These are phyloP conservation scores for Heterotis niloticus DNA, from an alignment of 2,113 vertebrate genomes.

Conservation along the genomic window DNA sequence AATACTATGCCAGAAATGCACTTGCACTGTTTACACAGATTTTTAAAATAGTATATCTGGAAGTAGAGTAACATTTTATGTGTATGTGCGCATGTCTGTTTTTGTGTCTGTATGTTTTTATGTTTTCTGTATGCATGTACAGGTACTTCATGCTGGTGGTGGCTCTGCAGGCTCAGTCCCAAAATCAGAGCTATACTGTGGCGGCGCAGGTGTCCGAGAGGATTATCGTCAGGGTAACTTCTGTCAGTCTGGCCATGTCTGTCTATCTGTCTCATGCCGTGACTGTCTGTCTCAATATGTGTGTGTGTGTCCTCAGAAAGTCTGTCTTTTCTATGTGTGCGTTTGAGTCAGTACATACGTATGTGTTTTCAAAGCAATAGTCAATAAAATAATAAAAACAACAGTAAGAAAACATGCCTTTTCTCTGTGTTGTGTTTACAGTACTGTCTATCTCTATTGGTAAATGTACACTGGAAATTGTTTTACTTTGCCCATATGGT, in stretches of 20 bases:
- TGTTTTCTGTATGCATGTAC: background rate
- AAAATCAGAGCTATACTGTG: slow-evolving; percentile 91
- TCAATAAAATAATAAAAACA: background rate
- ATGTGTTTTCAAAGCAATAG: background rate
- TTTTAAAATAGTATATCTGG: too few species aligned
- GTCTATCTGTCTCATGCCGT: slow-evolving; percentile 59
- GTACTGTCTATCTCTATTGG: background rate
- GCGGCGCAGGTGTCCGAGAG: slow-evolving; percentile 95
- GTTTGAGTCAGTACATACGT: background rate
- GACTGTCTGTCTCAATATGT: slow-evolving; percentile 32
- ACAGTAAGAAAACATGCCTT: background rate
- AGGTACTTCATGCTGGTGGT: slow-evolving; percentile 99
- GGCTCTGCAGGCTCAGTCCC: slow-evolving; percentile 87
- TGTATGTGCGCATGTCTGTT: slow-evolving; percentile 4
- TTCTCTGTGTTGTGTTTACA: background rate
- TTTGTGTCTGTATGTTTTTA: slow-evolving; percentile 10
- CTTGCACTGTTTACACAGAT: too few species aligned
- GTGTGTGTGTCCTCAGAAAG: slow-evolving; percentile 39
- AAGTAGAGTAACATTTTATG: background rate
- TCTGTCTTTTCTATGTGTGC: background rate
- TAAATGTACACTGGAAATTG: background rate
- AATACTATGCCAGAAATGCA: too few species aligned
- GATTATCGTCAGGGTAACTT: slow-evolving; percentile 95
- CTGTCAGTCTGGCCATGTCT: slow-evolving; percentile 68
- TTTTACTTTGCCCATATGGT: slow-evolving; percentile 8